Base-by-base conservation (phyloP, 2,797 vertebrate genomes). In the Pygocentrus nattereri region DNA sequence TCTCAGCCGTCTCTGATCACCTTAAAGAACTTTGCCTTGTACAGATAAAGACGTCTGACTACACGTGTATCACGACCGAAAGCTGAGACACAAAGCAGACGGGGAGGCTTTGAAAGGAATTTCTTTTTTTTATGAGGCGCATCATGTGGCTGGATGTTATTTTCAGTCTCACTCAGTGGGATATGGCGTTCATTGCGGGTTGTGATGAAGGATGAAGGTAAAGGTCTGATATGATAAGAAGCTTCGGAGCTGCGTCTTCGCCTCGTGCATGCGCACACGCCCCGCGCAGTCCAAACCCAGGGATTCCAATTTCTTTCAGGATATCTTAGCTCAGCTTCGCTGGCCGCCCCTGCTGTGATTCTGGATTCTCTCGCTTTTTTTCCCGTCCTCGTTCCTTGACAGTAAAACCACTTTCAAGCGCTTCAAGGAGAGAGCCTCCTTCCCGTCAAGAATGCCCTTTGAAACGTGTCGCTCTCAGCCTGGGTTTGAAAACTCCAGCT, bases 281-380 rank as follows among this genome's bases (percentile, higher is more conserved):
- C 19, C 23, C 21, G 0, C 56, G 1, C 75, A 34, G 59, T 78
- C 77, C 65, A 68, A 85, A 82, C 82, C 81, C 61, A 58, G 81
- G 83, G 78, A 86, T 90, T 88, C 76, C 89, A 89, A 84, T 90
- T 90, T 90, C 85, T 84, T 85, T 90, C 71, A 80, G 87, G 83
- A 87, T 86, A 86, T 88, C 85, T 88, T 82, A 73, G 83, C 85
- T 86, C 82, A 83, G 85, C 83, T 86, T 86, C 83, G 23, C 41
- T 21, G 61, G 74, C 38, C 64, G 27, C 84, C 69, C 87, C 78
- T n/a, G 82, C 86, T 87, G 86, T 83, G 86, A 85, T 82, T 87
- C 80, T 85, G 83, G 76, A 82, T 87, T 80, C 82, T 74, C 59
- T 69, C 54, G 69, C 64, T 78, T 84, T 85, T 87, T 82, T 80